Conservation (phyloP, 1,140 invertebrate species). For the Pseudomyrmex flavicornis region DNA sequence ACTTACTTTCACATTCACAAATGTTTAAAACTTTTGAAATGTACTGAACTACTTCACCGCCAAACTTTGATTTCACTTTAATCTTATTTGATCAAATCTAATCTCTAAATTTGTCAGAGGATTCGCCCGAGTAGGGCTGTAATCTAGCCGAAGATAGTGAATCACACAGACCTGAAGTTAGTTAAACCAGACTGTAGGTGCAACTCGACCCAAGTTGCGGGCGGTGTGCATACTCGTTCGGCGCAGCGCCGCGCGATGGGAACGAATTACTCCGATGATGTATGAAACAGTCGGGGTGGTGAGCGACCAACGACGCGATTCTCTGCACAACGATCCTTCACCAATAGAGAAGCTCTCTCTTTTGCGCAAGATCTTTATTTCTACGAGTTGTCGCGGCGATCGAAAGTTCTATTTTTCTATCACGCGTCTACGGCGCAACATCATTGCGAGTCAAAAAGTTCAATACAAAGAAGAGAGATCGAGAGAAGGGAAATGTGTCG, state of each 20-base stretch:
- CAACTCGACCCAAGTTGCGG: slow-evolving; percentile 27
- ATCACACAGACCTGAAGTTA: slow-evolving; percentile 12
- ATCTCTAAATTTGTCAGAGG: slow-evolving; percentile 49
- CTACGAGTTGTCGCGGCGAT: slow-evolving; percentile 7
- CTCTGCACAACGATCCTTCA: background rate
- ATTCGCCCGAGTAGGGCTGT: slow-evolving; percentile 15
- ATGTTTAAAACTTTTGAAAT: background rate
- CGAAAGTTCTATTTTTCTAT: slow-evolving; percentile 57
- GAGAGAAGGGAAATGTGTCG: slow-evolving; percentile 1
- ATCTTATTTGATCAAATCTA: slow-evolving; percentile 16
- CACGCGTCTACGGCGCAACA: background rate
- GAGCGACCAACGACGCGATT: slow-evolving; percentile 20
- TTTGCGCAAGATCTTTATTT: background rate
- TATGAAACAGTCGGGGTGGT: background rate
- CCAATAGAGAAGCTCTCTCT: background rate
- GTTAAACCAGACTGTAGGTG: slow-evolving; percentile 43
- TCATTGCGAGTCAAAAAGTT: slow-evolving; percentile 27
- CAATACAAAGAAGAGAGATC: background rate
- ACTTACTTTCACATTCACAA: background rate
- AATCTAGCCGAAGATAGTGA: background rate
- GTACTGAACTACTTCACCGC: too few species aligned
- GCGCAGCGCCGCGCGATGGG: slow-evolving; percentile 14
- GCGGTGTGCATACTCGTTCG: background rate
- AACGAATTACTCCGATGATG: background rate
- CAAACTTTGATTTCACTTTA: background rate